Percentiles rank a stretch among this genome's conserved stretches.
Conservation (phyloP, 2,113 vertebrate species). For the Laticauda colubrina region DNA sequence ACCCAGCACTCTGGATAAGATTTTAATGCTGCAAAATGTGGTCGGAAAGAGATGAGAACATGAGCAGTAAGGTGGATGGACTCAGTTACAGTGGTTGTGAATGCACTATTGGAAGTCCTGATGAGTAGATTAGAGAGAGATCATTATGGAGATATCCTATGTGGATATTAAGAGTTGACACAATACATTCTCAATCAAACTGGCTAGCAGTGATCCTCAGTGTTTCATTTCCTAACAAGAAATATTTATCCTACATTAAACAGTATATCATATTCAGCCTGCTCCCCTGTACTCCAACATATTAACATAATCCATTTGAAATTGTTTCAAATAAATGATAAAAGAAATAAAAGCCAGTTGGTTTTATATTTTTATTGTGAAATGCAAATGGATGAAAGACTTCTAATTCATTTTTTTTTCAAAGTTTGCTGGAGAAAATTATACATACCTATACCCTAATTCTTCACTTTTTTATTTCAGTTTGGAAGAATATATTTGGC, state of each 20-base stretch:
- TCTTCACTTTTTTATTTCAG: not conserved
- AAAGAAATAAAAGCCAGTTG: not conserved
- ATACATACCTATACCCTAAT: not conserved
- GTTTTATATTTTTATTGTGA: not conserved
- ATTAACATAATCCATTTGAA: not conserved
- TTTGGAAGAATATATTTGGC: not conserved
- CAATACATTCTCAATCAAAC: not conserved
- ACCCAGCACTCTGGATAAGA: not conserved
- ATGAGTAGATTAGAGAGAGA: not conserved
- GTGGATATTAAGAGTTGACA: not conserved
- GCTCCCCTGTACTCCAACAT: not conserved
- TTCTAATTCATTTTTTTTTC: not conserved
- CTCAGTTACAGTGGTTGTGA: not conserved
- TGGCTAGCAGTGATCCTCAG: not conserved
- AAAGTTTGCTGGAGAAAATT: not conserved
- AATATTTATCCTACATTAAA: not conserved
- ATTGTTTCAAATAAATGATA: not conserved
- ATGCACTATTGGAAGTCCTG: not conserved
- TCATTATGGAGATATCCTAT: not conserved
- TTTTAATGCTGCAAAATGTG: not conserved
- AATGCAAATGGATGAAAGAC: not conserved
- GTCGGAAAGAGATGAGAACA: not conserved
- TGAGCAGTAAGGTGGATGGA: not conserved
- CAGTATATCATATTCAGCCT: conserved; percentile 14
- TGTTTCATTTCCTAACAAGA: not conserved